phyloP scores from a whole-genome alignment of 2,113 vertebrate genomes.

The Vidua macroura region DNA sequence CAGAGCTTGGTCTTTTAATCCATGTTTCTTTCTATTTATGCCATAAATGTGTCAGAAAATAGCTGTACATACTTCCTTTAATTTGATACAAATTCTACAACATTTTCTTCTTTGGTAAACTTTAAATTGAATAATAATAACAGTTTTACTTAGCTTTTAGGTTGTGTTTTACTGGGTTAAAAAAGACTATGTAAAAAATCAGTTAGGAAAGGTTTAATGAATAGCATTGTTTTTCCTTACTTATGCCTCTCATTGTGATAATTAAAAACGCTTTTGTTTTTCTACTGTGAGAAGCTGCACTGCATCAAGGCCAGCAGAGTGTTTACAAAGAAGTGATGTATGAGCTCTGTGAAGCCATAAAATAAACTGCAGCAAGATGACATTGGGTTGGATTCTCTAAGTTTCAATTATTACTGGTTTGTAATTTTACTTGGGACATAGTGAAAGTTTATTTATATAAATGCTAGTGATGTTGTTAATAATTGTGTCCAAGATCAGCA shows the following conservation, averaged over 20 bases:
- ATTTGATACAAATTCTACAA: neutral
- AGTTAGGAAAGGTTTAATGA: slow-evolving; percentile 5
- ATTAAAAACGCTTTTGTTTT: slow-evolving; percentile 39
- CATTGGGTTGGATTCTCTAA: neutral
- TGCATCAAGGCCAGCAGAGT: slow-evolving; percentile 29
- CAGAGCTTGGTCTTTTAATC: neutral
- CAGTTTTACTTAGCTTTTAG: neutral
- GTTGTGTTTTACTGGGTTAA: neutral
- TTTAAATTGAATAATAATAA: neutral
- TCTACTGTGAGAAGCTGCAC: neutral
- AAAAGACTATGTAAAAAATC: neutral
- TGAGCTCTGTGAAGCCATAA: neutral
- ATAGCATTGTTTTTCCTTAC: slow-evolving; percentile 17
- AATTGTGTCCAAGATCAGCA: neutral
- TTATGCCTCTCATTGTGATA: slow-evolving; percentile 13
- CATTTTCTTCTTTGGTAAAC: neutral
- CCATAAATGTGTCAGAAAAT: neutral
- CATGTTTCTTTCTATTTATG: neutral
- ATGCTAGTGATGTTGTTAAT: neutral
- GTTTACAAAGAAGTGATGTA: slow-evolving; percentile 5
- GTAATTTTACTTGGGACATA: neutral
- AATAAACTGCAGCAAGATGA: neutral
- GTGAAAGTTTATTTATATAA: neutral
- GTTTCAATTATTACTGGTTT: neutral
- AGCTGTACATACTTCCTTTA: neutral